phyloP scores from a whole-genome alignment of 2,797 vertebrate species.

The Yasuhikotakia modesta region DNA sequence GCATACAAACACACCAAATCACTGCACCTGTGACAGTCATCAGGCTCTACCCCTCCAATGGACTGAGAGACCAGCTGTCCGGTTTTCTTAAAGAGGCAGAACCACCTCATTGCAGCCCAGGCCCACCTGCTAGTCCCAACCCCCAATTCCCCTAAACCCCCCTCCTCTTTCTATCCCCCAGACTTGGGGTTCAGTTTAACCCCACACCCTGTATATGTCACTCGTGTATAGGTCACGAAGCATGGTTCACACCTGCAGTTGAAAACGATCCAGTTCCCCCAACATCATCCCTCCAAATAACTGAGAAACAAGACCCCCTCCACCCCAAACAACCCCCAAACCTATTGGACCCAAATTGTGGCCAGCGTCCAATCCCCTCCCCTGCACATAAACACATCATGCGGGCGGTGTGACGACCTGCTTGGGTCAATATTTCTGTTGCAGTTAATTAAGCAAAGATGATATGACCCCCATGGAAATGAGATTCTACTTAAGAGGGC shows the following conservation, averaged over 20 bases:
- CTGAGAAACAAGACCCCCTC: constrained; percentile 52
- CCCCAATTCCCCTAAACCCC: constrained; percentile 6
- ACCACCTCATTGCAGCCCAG: constrained; percentile 55
- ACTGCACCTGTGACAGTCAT: constrained; percentile 71
- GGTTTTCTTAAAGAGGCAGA: constrained; percentile 61
- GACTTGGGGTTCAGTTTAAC: constrained; percentile 51
- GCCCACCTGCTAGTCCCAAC: constrained; percentile 54
- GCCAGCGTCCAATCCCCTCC: constrained; percentile 35
- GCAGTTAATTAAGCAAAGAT: constrained; percentile 78
- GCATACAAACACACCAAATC: constrained; percentile 49
- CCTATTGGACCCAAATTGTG: constrained; percentile 9
- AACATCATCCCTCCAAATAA: constrained; percentile 40
- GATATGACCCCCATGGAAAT: constrained; percentile 69
- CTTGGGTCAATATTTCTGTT: constrained; percentile 82
- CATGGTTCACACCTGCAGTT: constrained; percentile 48
- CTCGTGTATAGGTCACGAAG: constrained; percentile 48
- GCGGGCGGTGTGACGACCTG: constrained; percentile 66
- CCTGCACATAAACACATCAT: constrained; percentile 77
- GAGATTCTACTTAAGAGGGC: constrained; percentile 61
- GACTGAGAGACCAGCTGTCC: constrained; percentile 76
- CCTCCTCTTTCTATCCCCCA: constrained; percentile 33
- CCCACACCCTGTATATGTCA: constrained; percentile 43
- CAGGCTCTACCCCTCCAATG: constrained; percentile 60
- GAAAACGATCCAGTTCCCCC: constrained; percentile 48
- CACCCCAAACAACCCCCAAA: constrained; percentile 19